phyloP scores from a whole-genome alignment of 2,888 invertebrate genomes.

The Agrypnus murinus region DNA sequence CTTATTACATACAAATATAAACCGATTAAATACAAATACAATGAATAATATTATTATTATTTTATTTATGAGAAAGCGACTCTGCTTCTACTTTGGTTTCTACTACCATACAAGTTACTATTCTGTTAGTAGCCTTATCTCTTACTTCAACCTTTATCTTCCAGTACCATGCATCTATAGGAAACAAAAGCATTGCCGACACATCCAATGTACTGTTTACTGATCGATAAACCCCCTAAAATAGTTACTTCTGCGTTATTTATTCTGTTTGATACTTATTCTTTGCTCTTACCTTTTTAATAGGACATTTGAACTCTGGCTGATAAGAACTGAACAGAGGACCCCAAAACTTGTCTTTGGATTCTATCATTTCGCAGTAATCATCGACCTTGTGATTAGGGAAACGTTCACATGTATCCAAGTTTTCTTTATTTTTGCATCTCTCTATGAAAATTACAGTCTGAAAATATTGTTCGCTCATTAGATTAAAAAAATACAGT shows the following conservation, averaged over 20 bases:
- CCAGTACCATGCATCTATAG: constrained; percentile 13
- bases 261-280: not conserved
- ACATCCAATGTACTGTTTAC: not conserved
- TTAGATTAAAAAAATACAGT: too few relatives aligned
- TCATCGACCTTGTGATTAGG: not conserved
- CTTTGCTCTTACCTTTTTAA: constrained; percentile 7
- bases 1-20: too few relatives aligned
- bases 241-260: too few relatives aligned
- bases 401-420: constrained; percentile 17
- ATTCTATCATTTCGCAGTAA: not conserved
- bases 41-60: too few relatives aligned
- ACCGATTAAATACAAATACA: too few relatives aligned
- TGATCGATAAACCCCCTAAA: constrained; percentile 8
- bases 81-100: too few relatives aligned
- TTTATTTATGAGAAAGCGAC: too few relatives aligned
- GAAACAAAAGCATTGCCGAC: constrained; percentile 1
- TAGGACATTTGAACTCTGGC: constrained; percentile 7
- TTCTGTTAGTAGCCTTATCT: not conserved
- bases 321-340: not conserved
- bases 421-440: constrained; percentile 17
- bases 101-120: constrained; percentile 2
- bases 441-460: not conserved
- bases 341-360: not conserved
- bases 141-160: not conserved
- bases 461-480: not conserved